These are phyloP conservation scores for Saccostrea echinata DNA, from an alignment of 1,140 invertebrate genomes.

Conservation along the genomic window DNA sequence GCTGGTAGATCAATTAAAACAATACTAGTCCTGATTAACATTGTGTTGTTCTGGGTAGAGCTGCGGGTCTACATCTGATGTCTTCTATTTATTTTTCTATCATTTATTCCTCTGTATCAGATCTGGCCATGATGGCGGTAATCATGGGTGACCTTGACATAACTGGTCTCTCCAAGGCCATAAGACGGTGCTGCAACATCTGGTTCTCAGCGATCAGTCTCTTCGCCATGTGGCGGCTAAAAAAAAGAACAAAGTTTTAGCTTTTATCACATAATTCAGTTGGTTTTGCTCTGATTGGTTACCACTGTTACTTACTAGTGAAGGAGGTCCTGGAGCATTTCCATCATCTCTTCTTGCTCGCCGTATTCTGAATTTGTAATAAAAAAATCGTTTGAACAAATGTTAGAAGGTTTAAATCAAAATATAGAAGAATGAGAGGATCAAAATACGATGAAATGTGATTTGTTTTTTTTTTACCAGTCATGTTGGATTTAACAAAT, in stretches of 20 bases:
- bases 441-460: too few species aligned
- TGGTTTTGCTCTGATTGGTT: too few species aligned
- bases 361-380: background rate
- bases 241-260: background rate
- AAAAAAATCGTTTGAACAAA: too few species aligned
- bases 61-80: background rate
- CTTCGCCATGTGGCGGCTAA: slow-evolving; percentile 40
- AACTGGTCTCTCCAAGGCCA: slow-evolving; percentile 31
- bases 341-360: slow-evolving; percentile 25
- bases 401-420: too few species aligned
- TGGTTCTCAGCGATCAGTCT: slow-evolving; percentile 40
- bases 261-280: background rate
- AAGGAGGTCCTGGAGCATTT: slow-evolving; percentile 40
- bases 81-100: background rate
- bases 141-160: slow-evolving; percentile 34
- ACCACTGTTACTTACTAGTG: slow-evolving; percentile 6
- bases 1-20: background rate
- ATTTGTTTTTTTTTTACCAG: too few species aligned
- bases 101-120: slow-evolving; percentile 15
- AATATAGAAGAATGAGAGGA: too few species aligned
- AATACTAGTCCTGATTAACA: background rate
- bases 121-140: slow-evolving; percentile 4
- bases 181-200: slow-evolving; percentile 25
- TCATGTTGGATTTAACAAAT: too few species aligned
- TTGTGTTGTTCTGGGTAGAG: slow-evolving; percentile 6